Evolutionary conservation across 2,888 invertebrate genomes (phyloP).

Genomic region (Malacosoma neustria): DNA sequence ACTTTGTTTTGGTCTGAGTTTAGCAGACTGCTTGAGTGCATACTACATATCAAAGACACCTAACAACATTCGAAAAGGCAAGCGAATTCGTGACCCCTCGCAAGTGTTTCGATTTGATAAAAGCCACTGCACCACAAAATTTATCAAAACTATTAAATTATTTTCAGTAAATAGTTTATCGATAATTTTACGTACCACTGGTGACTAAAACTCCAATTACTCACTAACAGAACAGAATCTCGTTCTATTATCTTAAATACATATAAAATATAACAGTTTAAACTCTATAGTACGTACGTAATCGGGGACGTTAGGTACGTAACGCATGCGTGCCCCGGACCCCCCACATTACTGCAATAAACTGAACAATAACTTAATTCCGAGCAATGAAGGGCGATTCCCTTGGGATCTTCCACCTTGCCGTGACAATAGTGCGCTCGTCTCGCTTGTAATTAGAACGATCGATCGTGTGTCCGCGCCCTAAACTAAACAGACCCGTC

Average conservation of each 20-base stretch:
- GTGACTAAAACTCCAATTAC: too few species aligned
- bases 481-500: slow-evolving; percentile 28
- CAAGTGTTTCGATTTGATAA: too few species aligned
- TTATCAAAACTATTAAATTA: too few species aligned
- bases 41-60: too few species aligned
- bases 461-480: slow-evolving; percentile 41
- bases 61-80: too few species aligned
- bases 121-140: too few species aligned
- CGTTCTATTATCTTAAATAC: background rate
- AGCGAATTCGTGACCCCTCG: too few species aligned
- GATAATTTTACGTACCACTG: too few species aligned
- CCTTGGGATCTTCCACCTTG: slow-evolving; percentile 36
- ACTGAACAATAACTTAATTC: slow-evolving; percentile 73
- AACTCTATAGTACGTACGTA: background rate
- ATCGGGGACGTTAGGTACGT: background rate
- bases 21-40: too few species aligned
- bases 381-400: slow-evolving; percentile 53
- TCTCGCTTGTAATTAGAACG: slow-evolving; percentile 57
- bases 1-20: too few species aligned
- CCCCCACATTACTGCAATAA: slow-evolving; percentile 68
- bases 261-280: background rate
- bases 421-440: slow-evolving; percentile 41
- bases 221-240: too few species aligned
- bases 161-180: too few species aligned
- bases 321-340: slow-evolving; percentile 23